Evolutionary conservation across 2,113 vertebrate species (phyloP).

Genomic region (Heptranchias perlo): DNA sequence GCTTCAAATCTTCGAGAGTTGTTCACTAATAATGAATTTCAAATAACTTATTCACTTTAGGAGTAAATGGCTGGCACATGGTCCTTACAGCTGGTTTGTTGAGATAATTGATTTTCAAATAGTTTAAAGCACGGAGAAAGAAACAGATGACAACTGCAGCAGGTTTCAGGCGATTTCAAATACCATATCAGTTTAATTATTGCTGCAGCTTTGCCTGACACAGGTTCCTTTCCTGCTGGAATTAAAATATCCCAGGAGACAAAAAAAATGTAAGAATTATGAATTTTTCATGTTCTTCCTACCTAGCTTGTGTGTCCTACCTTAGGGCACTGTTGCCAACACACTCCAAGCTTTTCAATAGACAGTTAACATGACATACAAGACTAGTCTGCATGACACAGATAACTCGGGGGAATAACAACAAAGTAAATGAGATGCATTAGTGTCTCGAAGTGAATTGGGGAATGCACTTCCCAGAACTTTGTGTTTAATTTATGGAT

Average conservation of each 20-base stretch:
- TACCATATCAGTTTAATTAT: conserved; percentile 70
- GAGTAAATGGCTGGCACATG: conserved; percentile 80
- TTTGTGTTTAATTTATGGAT: conserved; percentile 81
- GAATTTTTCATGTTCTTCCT: conserved; percentile 70
- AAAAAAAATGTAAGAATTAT: conserved; percentile 64
- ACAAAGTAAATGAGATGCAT: conserved; percentile 86
- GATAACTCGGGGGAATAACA: conserved; percentile 79
- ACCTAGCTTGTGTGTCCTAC: conserved; percentile 54
- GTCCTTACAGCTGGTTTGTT: conserved; percentile 83
- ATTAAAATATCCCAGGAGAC: conserved; percentile 72
- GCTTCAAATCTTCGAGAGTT: conserved; percentile 72
- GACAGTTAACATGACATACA: conserved; percentile 68
- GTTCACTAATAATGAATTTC: conserved; percentile 82
- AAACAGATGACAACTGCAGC: conserved; percentile 61
- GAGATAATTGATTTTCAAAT: conserved; percentile 95
- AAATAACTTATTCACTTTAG: conserved; percentile 89
- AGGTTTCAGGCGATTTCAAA: conserved; percentile 58
- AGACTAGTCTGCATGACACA: conserved; percentile 74
- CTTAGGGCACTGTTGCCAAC: conserved; percentile 65
- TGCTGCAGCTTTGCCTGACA: conserved; percentile 67
- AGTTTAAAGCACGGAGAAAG: conserved; percentile 76
- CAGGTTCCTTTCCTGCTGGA: conserved; percentile 62
- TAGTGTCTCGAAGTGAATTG: conserved; percentile 78
- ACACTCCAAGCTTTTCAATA: conserved; percentile 61
- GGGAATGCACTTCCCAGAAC: conserved; percentile 83